Base-by-base conservation (phyloP, 2,113 vertebrate species). In the Sinosuthora webbiana region DNA sequence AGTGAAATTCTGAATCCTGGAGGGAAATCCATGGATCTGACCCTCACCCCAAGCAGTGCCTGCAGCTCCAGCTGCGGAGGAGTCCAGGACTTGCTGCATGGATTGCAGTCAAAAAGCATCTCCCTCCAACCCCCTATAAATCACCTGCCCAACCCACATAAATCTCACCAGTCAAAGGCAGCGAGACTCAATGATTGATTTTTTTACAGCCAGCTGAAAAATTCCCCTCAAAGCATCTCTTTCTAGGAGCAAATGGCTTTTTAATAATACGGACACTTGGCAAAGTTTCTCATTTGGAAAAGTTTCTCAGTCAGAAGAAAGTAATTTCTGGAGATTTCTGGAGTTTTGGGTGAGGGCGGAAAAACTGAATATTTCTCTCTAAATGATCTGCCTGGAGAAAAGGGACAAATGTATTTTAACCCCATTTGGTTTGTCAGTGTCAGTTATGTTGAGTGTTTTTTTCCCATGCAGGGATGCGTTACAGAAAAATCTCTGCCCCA, bases 211-310 rank as follows among this genome's bases (percentile, higher is more conserved):
- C 16, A 59, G 63, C 47, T 90, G 87, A 94, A 73, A 79, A 57
- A 25, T 37, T 27, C 47, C n/a, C 87, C 76, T 85, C 57, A 1
- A 41, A 93, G 64, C 55, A 55, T 55, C 87, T 85, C 82, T 70
- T 77, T 33, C 30, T 6, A 86, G 50, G 41, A 69, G 65, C 35
- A 94, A 95, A 91, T 91, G 90, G 79, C 45, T 77, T 86, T 88
- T 91, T 91, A 91, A 83, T 68, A 65, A 9, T 7, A 39, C 0
- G 74, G 75, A 39, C 45, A 70, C 9, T 84, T 85, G 92, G 83
- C 33, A 42, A 70, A 83, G 55, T 52, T 83, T 67, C 89, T 81
- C 14, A 1, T 52, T 89, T 63, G 13, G 35, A 49, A 10, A 82
- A 94, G 68, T 87, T 95, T 73, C 63, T 77, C 67, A 8, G 3